phyloP scores from a whole-genome alignment of 2,888 invertebrate genomes.

The Nymphalis c-album region DNA sequence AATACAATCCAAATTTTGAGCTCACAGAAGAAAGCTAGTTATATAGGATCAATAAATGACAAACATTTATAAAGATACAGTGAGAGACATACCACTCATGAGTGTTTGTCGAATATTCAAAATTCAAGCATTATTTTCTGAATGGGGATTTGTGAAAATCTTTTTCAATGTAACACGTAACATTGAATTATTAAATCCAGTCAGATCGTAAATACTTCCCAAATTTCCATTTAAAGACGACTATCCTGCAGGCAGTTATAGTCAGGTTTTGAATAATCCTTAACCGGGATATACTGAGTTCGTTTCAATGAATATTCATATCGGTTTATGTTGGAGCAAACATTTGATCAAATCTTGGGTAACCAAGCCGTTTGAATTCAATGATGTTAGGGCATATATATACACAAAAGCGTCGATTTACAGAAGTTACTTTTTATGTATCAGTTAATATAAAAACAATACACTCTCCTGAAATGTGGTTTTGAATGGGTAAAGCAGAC shows the following conservation, averaged over 20 bases:
- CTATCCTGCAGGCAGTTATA: conserved; percentile 4
- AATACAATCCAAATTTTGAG: too few relatives aligned
- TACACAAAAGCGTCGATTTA: not conserved
- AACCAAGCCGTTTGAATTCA: not conserved
- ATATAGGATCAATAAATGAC: too few relatives aligned
- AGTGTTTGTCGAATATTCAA: too few relatives aligned
- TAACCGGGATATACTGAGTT: conserved; percentile 9
- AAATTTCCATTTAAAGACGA: conserved; percentile 3
- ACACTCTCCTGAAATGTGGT: too few relatives aligned
- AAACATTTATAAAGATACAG: too few relatives aligned
- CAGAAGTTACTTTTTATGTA: too few relatives aligned
- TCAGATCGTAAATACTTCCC: not conserved
- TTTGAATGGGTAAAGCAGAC: too few relatives aligned
- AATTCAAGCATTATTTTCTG: too few relatives aligned
- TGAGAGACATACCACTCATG: too few relatives aligned
- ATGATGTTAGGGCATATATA: not conserved
- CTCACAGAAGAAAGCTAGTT: too few relatives aligned
- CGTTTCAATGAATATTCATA: conserved; percentile 12
- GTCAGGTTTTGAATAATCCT: conserved; percentile 13
- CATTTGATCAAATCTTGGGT: conserved; percentile 5
- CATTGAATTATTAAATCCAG: not conserved
- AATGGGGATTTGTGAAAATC: too few relatives aligned
- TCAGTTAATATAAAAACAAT: too few relatives aligned
- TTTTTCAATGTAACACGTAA: not conserved
- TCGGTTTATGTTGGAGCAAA: not conserved